Evolutionary conservation across 2,113 vertebrate species (phyloP), one percentile per base, ranked within the genome.

Genomic region (Chelonoidis abingdonii): DNA sequence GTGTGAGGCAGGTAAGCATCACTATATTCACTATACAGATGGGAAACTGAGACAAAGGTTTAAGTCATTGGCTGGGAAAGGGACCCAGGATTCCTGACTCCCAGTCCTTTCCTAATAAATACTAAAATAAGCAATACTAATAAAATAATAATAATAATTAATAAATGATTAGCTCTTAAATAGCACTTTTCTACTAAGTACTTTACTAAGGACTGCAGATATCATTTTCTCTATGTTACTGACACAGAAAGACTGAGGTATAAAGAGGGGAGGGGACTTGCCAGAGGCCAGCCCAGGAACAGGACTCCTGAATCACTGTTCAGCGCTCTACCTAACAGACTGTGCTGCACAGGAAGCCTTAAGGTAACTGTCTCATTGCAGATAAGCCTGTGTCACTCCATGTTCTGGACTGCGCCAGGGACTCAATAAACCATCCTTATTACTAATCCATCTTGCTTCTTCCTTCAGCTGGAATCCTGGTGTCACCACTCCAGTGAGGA

Each of bases 181-280:
- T 65, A 75, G 62, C 84, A 2, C 2, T 87, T 92, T 91, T 49
- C 78, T 50, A 86, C 35, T 81, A 59, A 62, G 89, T 57, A 25
- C 56, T 35, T 93, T 96, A 86, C 87, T 89, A 78, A 89, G 80
- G 49, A 92, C 12, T 38, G 21, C 22, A 75, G 25, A 22, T 91
- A 52, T 49, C 14, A 88, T 75, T 86, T 93, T 80, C 35, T 6
- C 3, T 4, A 2, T 89, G 94, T 93, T 86, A 52, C 82, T 88
- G 56, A 53, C 35, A 22, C 75, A 92, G 90, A 88, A 97, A 94
- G 56, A 31, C 91, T 86, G 38, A 89, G 25, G 65, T 56, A 87
- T 82, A 49, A 83, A 93, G 87, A 94, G 90, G 75, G 85, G 85
- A 94, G 96, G 56, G 89, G 78, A 80, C 92, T 54, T 93, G 76